Conservation (phyloP, 2,888 invertebrate genomes). For the Pterostichus madidus region DNA sequence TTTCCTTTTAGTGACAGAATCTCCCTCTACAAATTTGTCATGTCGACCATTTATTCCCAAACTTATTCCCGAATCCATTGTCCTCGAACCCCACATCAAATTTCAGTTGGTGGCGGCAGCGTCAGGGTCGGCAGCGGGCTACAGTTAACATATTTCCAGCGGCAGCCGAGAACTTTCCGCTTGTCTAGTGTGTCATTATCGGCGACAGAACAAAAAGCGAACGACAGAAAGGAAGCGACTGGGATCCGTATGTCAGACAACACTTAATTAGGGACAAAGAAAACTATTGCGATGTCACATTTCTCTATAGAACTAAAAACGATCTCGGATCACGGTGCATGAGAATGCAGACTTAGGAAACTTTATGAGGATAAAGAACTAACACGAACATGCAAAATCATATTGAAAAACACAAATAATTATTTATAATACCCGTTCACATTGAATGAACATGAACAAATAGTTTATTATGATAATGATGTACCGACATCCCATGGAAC, state of each 20-base stretch:
- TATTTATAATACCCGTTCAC: no score
- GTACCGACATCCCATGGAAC: no score
- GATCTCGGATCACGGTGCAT: not conserved
- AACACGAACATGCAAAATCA: no score
- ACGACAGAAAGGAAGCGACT: slow-evolving; percentile 55
- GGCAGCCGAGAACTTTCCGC: slow-evolving; percentile 47
- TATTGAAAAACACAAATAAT: no score
- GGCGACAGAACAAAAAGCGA: slow-evolving; percentile 61
- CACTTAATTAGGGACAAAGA: slow-evolving; percentile 65
- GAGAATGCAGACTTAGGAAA: not conserved
- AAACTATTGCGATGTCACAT: slow-evolving; percentile 59
- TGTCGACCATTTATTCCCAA: slow-evolving; percentile 21
- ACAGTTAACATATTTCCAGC: slow-evolving; percentile 62
- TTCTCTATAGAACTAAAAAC: slow-evolving; percentile 19
- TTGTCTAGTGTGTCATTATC: slow-evolving; percentile 62
- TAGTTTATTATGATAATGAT: no score
- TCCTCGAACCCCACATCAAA: slow-evolving; percentile 13
- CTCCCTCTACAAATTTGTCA: slow-evolving; percentile 3
- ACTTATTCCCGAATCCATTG: slow-evolving; percentile 38
- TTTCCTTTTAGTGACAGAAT: not conserved
- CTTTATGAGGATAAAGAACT: not conserved
- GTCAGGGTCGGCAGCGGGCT: not conserved
- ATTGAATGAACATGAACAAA: no score
- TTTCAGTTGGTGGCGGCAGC: not conserved
- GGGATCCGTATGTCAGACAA: slow-evolving; percentile 64